A percentile compares a stretch with the other conserved stretches of the same genome.
Conservation (phyloP, 2,888 invertebrate genomes). For the Agonopterix arenella region DNA sequence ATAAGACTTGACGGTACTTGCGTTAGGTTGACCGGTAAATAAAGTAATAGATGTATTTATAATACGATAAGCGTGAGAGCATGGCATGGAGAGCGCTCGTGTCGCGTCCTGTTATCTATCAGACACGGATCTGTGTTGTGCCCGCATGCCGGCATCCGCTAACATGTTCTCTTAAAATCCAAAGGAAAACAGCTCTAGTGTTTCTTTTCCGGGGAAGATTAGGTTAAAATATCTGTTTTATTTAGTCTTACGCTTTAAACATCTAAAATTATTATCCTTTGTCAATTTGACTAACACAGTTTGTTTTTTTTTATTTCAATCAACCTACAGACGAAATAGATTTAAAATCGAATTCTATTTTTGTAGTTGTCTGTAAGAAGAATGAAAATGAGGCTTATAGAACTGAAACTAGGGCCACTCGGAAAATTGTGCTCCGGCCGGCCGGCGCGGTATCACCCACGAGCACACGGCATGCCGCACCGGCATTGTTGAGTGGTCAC, state of each 20-base stretch:
- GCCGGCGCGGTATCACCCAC: neutral
- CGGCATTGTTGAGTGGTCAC: constrained; percentile 54
- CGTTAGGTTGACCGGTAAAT: constrained; percentile 12
- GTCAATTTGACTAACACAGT: no score
- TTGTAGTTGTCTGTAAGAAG: no score
- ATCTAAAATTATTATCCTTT: no score
- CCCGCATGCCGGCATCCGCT: neutral
- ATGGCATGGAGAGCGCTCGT: constrained; percentile 34
- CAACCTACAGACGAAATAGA: no score
- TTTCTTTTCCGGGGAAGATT: no score
- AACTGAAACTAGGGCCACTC: neutral
- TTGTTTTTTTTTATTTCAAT: no score
- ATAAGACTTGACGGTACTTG: neutral
- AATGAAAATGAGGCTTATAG: no score
- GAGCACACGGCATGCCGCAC: neutral
- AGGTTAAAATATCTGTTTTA: no score
- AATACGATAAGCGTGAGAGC: constrained; percentile 39
- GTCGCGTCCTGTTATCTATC: constrained; percentile 24
- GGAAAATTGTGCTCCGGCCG: neutral
- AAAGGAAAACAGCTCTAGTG: no score
- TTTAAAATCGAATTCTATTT: no score
- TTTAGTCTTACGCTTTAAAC: no score
- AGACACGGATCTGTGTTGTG: constrained; percentile 21
- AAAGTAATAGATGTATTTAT: constrained; percentile 24
- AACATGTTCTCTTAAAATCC: neutral